A percentile compares a stretch with the other conserved stretches of the same genome.
Conservation (phyloP, 2,797 vertebrate genomes). For the Xenentodon cancila region DNA sequence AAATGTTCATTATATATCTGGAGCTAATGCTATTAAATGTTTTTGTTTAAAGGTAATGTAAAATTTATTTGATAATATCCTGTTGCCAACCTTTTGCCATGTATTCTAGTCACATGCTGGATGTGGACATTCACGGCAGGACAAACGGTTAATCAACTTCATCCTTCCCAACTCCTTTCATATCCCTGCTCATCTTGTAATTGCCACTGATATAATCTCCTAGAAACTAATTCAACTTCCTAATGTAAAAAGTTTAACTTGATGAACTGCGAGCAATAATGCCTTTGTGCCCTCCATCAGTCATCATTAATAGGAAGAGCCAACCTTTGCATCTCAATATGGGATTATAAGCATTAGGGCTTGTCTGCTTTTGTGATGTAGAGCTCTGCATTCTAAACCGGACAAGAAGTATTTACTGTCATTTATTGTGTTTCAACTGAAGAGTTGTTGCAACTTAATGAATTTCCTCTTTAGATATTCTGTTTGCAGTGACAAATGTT, state of each 20-base stretch:
- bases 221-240: conserved; percentile 67
- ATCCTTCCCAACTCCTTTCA: conserved; percentile 11
- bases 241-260: conserved; percentile 74
- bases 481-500: conserved; percentile 1
- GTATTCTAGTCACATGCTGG: background rate
- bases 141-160: conserved; percentile 24
- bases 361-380: conserved; percentile 20
- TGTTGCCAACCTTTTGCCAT: background rate
- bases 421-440: conserved; percentile 3
- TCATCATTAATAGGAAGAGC: conserved; percentile 69
- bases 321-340: conserved; percentile 66
- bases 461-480: conserved; percentile 12
- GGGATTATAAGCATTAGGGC: conserved; percentile 50
- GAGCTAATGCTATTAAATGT: too few species aligned
- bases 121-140: background rate
- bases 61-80: too few species aligned
- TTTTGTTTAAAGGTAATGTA: too few species aligned
- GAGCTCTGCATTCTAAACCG: conserved; percentile 43
- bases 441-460: conserved; percentile 11
- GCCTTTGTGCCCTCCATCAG: conserved; percentile 60
- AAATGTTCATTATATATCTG: too few species aligned
- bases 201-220: conserved; percentile 66
- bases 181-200: conserved; percentile 57
- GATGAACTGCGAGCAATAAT: conserved; percentile 68
- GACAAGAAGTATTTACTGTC: conserved; percentile 25